These are phyloP conservation scores for Bovichtus diacanthus DNA, from an alignment of 2,797 vertebrate species.

Conservation along the genomic window DNA sequence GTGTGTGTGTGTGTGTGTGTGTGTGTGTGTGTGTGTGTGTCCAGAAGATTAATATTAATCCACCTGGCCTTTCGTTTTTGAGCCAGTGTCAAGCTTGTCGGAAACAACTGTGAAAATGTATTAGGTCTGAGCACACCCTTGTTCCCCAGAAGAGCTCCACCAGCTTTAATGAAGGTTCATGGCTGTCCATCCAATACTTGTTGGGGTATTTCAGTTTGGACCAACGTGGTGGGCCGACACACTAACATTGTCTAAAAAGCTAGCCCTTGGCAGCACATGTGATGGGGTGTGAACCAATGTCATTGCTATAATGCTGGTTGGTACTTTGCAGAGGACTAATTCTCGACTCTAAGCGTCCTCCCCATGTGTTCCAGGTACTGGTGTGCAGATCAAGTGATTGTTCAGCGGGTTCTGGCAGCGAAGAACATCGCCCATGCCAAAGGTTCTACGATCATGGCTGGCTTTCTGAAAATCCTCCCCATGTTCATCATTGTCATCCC, in stretches of 20 bases:
- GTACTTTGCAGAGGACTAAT: not conserved
- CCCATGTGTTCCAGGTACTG: constrained; percentile 79
- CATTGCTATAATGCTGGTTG: not conserved
- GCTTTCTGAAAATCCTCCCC: constrained; percentile 93
- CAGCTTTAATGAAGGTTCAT: not conserved
- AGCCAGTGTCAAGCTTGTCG: too few species aligned
- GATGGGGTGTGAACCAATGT: not conserved
- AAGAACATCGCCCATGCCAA: constrained; percentile 95
- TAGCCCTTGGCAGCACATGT: too few species aligned
- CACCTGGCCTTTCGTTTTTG: not conserved
- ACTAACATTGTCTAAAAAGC: too few species aligned
- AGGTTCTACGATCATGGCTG: constrained; percentile 95
- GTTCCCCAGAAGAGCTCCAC: not conserved
- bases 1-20: too few species aligned
- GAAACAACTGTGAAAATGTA: not conserved
- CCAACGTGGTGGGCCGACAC: not conserved
- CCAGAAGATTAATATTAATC: not conserved
- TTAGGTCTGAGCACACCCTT: not conserved
- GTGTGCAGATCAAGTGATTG: constrained; percentile 97
- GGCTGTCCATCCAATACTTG: not conserved
- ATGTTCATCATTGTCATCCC: constrained; percentile 98
- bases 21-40: too few species aligned
- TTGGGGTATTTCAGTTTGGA: too few species aligned
- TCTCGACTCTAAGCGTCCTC: not conserved
- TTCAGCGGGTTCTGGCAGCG: constrained; percentile 94